Base-by-base conservation (phyloP, 2,113 vertebrate species). In the Aramus guarauna region DNA sequence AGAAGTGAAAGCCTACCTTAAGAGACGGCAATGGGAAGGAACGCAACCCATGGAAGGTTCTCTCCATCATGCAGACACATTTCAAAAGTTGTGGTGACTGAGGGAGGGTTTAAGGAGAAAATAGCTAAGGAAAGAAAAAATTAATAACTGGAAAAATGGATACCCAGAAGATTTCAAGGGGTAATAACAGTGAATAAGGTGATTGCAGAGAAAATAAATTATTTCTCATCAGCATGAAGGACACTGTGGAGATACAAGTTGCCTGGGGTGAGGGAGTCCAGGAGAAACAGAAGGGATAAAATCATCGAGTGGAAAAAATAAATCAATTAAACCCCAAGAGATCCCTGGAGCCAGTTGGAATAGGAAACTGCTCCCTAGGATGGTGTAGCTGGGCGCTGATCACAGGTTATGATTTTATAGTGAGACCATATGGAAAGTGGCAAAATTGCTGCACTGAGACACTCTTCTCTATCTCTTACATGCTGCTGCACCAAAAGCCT, bases 1-100 rank as follows among this genome's bases (percentile, higher is more conserved):
- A 88, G 32, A 82, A 94, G 15, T 48, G 37, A 75, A 93, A 96
- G 95, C 17, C 9, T 80, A 58, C 55, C 59, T 82, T 84, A 76
- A 86, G 20, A 13, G 20, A 88, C 90, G 66, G 64, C 78, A 52
- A 36, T 20, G 12, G 14, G 36, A 56, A 92, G 67, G 18, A 90
- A 43, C 6, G 2, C 8, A 69, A 58, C 10, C 20, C 29, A 16
- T 30, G 58, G 77, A 94, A 88, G 45, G 53, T 56, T 68, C 60
- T 87, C 52, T 8, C 4, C 14, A 34, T 27, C 41, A 37, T 1
- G 2, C 45, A 91, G 52, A 72, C 11, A 4, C 2, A 27, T 75
- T 52, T 85, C 74, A 41, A 63, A 95, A 91, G 60, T 24, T 82
- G 62, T 76, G 53, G n/a, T 36, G 74, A 85, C 64, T 87, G 58